These are phyloP conservation scores for Prionace glauca DNA, from an alignment of 2,797 vertebrate species.

Conservation along the genomic window DNA sequence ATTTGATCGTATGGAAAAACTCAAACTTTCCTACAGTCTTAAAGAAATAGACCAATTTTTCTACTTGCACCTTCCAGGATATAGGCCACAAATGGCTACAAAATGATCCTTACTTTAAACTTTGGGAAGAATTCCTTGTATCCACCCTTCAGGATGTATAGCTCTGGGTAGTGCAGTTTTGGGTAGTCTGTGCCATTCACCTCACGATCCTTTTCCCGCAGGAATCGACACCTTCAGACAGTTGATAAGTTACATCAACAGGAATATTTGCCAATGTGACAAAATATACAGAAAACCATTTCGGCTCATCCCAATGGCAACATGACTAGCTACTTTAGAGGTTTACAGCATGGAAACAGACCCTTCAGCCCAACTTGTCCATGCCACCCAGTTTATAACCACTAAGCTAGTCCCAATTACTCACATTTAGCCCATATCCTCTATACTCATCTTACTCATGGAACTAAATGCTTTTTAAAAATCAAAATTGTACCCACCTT, in stretches of 20 bases:
- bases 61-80: not conserved
- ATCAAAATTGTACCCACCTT: too few species aligned
- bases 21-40: not conserved
- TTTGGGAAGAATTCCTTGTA: conserved; percentile 84
- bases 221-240: conserved; percentile 63
- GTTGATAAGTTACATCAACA: not conserved
- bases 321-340: not conserved
- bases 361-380: too few species aligned
- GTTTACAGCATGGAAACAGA: too few species aligned
- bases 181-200: conserved; percentile 70
- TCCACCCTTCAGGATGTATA: conserved; percentile 84
- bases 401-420: too few species aligned
- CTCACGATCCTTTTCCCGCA: conserved; percentile 69
- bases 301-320: too few species aligned
- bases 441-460: too few species aligned
- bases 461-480: too few species aligned
- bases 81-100: not conserved
- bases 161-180: conserved; percentile 80
- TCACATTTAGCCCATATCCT: too few species aligned
- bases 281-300: not conserved
- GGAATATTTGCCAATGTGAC: not conserved
- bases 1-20: not conserved
- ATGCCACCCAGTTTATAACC: too few species aligned
- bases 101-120: conserved; percentile 61
- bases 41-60: not conserved